Percentiles rank a stretch among this genome's conserved stretches.
Evolutionary conservation across 2,113 vertebrate species (phyloP).

Genomic region (Parus major): DNA sequence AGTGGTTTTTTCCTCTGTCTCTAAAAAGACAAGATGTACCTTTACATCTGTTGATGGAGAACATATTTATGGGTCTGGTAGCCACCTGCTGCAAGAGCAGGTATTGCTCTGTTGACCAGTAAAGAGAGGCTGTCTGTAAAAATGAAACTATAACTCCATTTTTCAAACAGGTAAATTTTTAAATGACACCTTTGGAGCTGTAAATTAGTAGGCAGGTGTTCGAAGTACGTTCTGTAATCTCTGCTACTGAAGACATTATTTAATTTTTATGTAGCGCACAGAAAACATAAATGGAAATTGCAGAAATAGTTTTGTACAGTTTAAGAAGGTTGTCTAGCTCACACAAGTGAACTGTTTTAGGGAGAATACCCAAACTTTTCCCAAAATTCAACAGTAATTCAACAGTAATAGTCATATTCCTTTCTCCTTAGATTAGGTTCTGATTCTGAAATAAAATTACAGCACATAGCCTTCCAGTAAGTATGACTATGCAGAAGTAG

Average conservation of each 20-base stretch:
- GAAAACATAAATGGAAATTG: neutral
- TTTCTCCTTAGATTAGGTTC: neutral
- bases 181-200: neutral
- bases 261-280: neutral
- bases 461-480: neutral
- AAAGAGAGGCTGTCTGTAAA: neutral
- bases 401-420: neutral
- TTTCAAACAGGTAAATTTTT: neutral
- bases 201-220: neutral
- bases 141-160: neutral
- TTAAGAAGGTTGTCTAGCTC: neutral
- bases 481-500: neutral
- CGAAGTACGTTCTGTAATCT: neutral
- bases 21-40: neutral
- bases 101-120: neutral
- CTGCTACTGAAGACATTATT: neutral
- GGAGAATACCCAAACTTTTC: neutral
- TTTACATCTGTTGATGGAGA: neutral
- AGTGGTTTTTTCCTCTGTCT: neutral
- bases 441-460: neutral
- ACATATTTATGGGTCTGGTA: neutral
- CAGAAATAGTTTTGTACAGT: neutral
- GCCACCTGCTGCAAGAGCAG: neutral
- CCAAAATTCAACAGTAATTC: neutral
- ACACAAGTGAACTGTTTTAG: neutral